phyloP scores from a whole-genome alignment of 2,888 invertebrate genomes.

The Spodoptera picta region DNA sequence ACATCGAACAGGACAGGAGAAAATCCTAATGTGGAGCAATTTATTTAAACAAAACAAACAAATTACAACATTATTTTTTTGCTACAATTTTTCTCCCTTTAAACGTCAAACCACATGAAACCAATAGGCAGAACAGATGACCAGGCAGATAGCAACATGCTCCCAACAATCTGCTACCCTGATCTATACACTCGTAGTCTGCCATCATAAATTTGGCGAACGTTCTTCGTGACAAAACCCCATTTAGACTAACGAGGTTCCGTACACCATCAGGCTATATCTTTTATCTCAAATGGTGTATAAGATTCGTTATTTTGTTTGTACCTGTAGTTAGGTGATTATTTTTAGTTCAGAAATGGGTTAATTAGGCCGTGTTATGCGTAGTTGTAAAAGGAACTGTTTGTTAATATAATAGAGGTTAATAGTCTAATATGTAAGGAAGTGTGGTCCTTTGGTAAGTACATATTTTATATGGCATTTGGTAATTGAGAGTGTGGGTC shows the following conservation, averaged over 20 bases:
- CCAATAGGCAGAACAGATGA: constrained; percentile 45
- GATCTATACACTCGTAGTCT: constrained; percentile 58
- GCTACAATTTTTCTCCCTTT: background rate
- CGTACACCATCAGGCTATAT: constrained; percentile 60
- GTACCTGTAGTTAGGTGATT: constrained; percentile 18
- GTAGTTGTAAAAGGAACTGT: background rate
- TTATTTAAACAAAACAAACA: too few relatives aligned
- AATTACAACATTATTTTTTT: too few relatives aligned
- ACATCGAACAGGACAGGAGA: too few relatives aligned
- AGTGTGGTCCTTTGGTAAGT: too few relatives aligned
- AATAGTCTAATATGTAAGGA: too few relatives aligned
- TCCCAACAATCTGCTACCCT: constrained; percentile 49
- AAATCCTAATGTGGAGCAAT: too few relatives aligned
- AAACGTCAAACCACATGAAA: constrained; percentile 10
- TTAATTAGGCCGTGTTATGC: constrained; percentile 31
- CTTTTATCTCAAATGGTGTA: constrained; percentile 62
- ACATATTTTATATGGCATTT: too few relatives aligned
- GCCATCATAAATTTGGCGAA: constrained; percentile 64
- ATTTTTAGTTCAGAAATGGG: constrained; percentile 25
- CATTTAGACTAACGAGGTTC: constrained; percentile 62
- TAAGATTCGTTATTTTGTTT: constrained; percentile 47
- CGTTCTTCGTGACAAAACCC: constrained; percentile 70
- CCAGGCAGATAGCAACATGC: constrained; percentile 42
- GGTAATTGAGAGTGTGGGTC: too few relatives aligned
- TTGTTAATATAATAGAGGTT: too few relatives aligned